These are phyloP conservation scores for Nymphalis urticae DNA, from an alignment of 2,888 invertebrate genomes.

Conservation along the genomic window DNA sequence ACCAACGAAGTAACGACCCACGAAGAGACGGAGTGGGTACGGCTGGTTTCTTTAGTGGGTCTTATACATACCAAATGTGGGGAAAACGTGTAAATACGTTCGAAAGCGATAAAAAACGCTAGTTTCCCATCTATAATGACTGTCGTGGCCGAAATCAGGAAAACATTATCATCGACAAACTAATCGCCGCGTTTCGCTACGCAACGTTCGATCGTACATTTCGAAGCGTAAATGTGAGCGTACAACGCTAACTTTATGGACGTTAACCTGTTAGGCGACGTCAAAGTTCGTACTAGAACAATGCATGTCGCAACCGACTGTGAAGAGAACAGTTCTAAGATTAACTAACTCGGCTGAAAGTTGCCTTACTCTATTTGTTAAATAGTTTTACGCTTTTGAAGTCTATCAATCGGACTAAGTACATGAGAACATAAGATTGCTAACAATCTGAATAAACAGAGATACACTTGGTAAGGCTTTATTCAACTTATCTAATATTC, in stretches of 20 bases:
- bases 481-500: too few species aligned
- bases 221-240: slow-evolving; percentile 35
- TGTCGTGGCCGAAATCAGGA: too few species aligned
- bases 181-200: not conserved
- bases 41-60: too few species aligned
- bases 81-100: too few species aligned
- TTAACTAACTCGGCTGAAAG: slow-evolving; percentile 36
- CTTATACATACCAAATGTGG: too few species aligned
- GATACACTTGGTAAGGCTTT: too few species aligned
- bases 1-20: too few species aligned
- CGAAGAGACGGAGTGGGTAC: too few species aligned
- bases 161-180: too few species aligned
- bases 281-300: slow-evolving; percentile 39
- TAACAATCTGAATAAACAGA: too few species aligned
- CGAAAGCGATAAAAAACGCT: too few species aligned
- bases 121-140: too few species aligned
- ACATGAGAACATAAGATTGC: not conserved
- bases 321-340: slow-evolving; percentile 34
- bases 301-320: slow-evolving; percentile 38
- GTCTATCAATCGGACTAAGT: slow-evolving; percentile 8
- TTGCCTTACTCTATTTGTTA: slow-evolving; percentile 19
- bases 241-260: slow-evolving; percentile 39
- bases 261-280: slow-evolving; percentile 43
- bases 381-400: slow-evolving; percentile 11
- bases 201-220: slow-evolving; percentile 13